Percentiles rank a stretch among this genome's conserved stretches.
Conservation (phyloP, 2,888 invertebrate genomes). For the Lacanobia wlatinum region DNA sequence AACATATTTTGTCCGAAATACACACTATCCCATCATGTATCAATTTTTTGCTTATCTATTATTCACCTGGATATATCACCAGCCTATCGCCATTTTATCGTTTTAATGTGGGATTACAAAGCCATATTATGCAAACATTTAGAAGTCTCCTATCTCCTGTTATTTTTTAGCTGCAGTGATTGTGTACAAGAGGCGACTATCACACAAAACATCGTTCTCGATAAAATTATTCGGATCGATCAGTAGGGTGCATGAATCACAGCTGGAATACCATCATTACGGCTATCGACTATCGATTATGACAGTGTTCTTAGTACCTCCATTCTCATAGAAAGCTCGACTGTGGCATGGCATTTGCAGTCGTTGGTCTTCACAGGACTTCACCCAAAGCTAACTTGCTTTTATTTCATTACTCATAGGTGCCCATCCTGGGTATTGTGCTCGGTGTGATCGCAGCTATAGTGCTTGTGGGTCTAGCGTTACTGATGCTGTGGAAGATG, state of each 20-base stretch:
- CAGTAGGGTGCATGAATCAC: neutral
- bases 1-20: neutral
- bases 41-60: too few species aligned
- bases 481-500: slow-evolving; percentile 98
- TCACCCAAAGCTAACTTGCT: slow-evolving; percentile 17
- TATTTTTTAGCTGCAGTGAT: neutral
- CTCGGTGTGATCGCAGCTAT: slow-evolving; percentile 99
- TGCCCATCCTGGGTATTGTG: slow-evolving; percentile 95
- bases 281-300: neutral
- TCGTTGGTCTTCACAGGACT: neutral
- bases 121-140: neutral
- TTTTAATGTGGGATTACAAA: neutral
- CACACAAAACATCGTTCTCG: neutral
- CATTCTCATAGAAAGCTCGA: slow-evolving; percentile 8
- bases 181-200: neutral
- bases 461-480: slow-evolving; percentile 97
- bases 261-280: neutral
- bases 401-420: slow-evolving; percentile 82
- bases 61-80: neutral
- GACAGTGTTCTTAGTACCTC: neutral
- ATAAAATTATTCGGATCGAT: neutral
- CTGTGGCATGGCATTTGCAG: slow-evolving; percentile 4
- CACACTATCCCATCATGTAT: neutral
- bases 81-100: neutral
- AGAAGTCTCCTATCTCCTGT: neutral